Percentiles rank a stretch among this genome's conserved stretches.
phyloP scores from a whole-genome alignment of 2,888 invertebrate species.

The Allygus modestus region DNA sequence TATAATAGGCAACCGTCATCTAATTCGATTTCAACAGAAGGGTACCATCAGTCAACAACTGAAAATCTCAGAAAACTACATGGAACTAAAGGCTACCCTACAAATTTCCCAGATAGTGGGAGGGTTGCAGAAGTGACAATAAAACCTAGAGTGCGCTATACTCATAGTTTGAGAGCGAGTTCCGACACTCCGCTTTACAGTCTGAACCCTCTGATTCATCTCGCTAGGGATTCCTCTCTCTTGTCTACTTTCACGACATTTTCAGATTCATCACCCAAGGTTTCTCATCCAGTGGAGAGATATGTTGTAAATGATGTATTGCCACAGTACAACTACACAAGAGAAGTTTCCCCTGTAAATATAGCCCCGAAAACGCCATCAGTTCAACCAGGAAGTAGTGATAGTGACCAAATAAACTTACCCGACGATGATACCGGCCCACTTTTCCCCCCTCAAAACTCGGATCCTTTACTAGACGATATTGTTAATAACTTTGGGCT shows the following conservation, averaged over 20 bases:
- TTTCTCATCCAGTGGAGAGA: neutral
- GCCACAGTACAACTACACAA: neutral
- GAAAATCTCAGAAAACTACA: neutral
- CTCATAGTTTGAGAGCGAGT: neutral
- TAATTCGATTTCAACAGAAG: slow-evolving; percentile 18
- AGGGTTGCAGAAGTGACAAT: slow-evolving; percentile 16
- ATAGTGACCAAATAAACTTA: neutral
- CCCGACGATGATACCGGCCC: neutral
- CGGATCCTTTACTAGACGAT: neutral
- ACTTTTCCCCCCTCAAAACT: neutral
- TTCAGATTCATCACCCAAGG: neutral
- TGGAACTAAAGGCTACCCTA: neutral
- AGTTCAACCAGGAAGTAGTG: neutral
- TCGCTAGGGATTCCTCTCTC: slow-evolving; percentile 22
- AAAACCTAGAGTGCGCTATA: slow-evolving; percentile 25
- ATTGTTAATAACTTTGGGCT: neutral
- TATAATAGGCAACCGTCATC: neutral
- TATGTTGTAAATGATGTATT: slow-evolving; percentile 27
- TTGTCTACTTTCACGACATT: slow-evolving; percentile 21
- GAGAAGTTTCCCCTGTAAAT: neutral
- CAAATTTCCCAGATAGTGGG: neutral
- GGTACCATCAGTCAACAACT: neutral
- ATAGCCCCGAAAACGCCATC: neutral
- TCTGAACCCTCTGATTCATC: slow-evolving; percentile 23
- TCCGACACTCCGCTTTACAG: neutral